Base-by-base conservation (phyloP, 2,113 vertebrate species). In the Notechis scutatus region DNA sequence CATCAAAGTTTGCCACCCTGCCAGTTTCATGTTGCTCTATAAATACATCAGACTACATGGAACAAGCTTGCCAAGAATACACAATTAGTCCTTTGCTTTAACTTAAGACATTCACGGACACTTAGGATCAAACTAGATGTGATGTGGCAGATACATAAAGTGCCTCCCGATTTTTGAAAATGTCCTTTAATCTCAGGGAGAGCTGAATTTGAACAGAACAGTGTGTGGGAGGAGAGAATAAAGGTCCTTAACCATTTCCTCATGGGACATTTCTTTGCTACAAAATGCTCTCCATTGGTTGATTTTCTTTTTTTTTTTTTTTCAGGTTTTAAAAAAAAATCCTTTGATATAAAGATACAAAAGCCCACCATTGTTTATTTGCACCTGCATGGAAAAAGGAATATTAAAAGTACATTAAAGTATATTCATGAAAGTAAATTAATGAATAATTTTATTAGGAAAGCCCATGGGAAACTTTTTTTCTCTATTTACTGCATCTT, bases 71-170 rank as follows among this genome's bases (percentile, higher is more conserved):
- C 90, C 74, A 85, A 85, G 74, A 91, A 91, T 85, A 57, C 69
- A 56, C 90, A 56, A 57, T 85, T 91, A 54, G 50, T 39, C 64
- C 29, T 91, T 91, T 90, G n/a, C 89, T 74, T 69, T 90, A 74
- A 90, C 89, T 69, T 64, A 90, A 64, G 24, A 90, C 64, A 69
- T 85, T 39, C 29, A 85, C 5, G 74, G 90, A 85, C 85, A 42
- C 39, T 85, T 29, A 91, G 54, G 90, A 85, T 45, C 34, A 56
- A 50, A 50, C 45, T 74, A 52, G 59, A 39, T 42, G 26, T 7
- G 61, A 90, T n/a, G 45, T 90, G 90, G 90, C 90, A 81, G 90
- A 81, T 34, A 91, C 47, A 74, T 57, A 15, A 85, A 85, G 54
- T 91, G 39, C 14, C 69, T 85, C 34, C 26, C 39, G 45, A 91